A percentile compares a stretch with the other conserved stretches of the same genome.
These are phyloP conservation scores for Leptestheria dahalacensis DNA, from an alignment of 1,140 invertebrate genomes.

Conservation along the genomic window DNA sequence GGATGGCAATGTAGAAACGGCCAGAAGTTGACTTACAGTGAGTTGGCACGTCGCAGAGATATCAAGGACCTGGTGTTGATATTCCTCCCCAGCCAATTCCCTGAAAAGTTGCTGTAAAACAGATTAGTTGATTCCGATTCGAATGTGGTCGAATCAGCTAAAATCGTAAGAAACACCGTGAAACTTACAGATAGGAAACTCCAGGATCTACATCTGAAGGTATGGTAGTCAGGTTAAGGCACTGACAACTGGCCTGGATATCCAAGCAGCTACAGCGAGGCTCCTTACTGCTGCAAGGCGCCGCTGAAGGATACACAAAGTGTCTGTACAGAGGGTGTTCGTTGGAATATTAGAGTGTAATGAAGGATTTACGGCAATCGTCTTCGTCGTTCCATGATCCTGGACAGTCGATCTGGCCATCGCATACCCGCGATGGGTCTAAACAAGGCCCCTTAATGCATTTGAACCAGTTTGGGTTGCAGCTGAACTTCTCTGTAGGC, in stretches of 20 bases:
- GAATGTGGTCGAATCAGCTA: too few relatives aligned
- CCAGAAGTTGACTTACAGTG: conserved; percentile 23
- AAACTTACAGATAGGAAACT: conserved; percentile 26
- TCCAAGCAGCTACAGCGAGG: conserved; percentile 26
- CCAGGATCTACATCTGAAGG: conserved; percentile 25
- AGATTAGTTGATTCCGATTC: too few relatives aligned
- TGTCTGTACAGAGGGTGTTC: background rate
- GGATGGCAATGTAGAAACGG: background rate
- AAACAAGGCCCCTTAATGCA: conserved; percentile 26
- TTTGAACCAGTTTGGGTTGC: conserved; percentile 22
- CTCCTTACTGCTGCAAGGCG: background rate
- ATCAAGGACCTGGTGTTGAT: conserved; percentile 23
- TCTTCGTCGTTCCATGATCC: conserved; percentile 31
- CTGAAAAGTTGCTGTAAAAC: conserved; percentile 24
- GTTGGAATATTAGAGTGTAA: background rate
- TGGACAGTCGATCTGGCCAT: conserved; percentile 29
- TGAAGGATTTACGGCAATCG: conserved; percentile 24
- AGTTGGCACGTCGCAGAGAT: conserved; percentile 23
- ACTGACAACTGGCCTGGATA: conserved; percentile 27
- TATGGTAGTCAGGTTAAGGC: conserved; percentile 19
- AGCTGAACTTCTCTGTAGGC: too few relatives aligned
- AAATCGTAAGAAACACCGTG: background rate
- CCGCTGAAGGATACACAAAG: too few relatives aligned
- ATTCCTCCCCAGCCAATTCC: conserved; percentile 23
- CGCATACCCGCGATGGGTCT: conserved; percentile 25